Evolutionary conservation across 2,888 invertebrate genomes (phyloP).

Genomic region (Phaonia tiefii): DNA sequence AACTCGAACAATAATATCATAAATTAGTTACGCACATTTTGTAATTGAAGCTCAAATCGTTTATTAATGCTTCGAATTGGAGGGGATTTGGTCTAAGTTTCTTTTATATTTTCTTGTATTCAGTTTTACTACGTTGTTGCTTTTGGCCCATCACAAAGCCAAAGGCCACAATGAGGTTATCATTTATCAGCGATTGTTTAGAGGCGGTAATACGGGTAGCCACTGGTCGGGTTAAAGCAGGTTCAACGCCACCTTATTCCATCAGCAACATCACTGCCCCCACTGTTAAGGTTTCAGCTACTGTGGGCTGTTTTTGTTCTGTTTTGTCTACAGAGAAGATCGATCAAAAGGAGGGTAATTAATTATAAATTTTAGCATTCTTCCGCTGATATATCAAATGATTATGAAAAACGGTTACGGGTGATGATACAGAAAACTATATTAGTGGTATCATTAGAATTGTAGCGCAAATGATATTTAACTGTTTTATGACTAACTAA

Average conservation of each 20-base stretch:
- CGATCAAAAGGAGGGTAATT: conserved; percentile 14
- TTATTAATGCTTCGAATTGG: conserved; percentile 41
- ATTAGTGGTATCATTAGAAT: background rate
- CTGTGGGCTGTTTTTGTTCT: background rate
- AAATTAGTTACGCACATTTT: conserved; percentile 73
- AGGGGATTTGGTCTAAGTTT: background rate
- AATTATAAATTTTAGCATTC: conserved; percentile 8
- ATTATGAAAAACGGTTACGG: background rate
- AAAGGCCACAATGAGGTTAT: conserved; percentile 34
- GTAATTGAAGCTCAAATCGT: conserved; percentile 69
- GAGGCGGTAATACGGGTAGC: conserved; percentile 47
- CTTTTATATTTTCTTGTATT: background rate
- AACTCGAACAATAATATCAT: conserved; percentile 43
- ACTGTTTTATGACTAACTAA: too few relatives aligned
- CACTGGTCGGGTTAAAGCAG: conserved; percentile 28
- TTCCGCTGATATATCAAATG: background rate
- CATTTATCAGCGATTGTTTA: conserved; percentile 20
- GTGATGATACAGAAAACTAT: background rate
- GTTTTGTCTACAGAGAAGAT: background rate
- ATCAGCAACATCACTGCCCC: background rate
- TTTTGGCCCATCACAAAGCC: background rate
- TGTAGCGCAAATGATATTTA: background rate
- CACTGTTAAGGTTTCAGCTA: background rate
- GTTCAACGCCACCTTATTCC: conserved; percentile 1
- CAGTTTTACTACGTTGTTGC: conserved; percentile 22